Conservation (phyloP, 2,113 vertebrate species). For the Todiramphus saurophagus region DNA sequence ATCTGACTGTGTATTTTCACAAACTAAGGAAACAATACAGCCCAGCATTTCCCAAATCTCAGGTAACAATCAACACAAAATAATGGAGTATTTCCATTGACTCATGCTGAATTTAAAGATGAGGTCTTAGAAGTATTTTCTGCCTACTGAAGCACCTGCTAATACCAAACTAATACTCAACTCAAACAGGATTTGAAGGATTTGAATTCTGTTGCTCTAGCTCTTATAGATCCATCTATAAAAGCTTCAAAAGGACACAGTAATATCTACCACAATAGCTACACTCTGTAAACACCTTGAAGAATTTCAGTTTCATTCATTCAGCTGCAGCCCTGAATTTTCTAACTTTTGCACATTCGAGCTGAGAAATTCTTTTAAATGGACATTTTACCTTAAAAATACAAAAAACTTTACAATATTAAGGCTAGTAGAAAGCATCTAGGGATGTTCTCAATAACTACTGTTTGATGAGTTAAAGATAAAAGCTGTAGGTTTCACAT, state of each 20-base stretch:
- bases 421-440: not conserved
- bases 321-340: not conserved
- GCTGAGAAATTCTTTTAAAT: not conserved
- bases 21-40: not conserved
- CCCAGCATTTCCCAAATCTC: not conserved
- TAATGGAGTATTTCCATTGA: rapidly evolving
- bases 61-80: not conserved
- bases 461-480: not conserved
- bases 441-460: not conserved
- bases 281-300: not conserved
- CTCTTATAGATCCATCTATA: not conserved
- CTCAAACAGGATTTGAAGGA: not conserved
- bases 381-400: not conserved
- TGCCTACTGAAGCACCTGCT: not conserved
- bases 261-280: not conserved
- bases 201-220: not conserved
- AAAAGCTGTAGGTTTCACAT: not conserved
- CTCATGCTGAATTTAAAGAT: not conserved
- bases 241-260: not conserved
- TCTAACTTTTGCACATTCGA: not conserved
- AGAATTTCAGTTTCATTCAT: not conserved
- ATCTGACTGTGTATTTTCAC: not conserved
- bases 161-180: not conserved
- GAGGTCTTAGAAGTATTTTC: not conserved
- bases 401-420: not conserved